Conservation (phyloP, 2,888 invertebrate genomes). For the Nomada lathburiana region DNA sequence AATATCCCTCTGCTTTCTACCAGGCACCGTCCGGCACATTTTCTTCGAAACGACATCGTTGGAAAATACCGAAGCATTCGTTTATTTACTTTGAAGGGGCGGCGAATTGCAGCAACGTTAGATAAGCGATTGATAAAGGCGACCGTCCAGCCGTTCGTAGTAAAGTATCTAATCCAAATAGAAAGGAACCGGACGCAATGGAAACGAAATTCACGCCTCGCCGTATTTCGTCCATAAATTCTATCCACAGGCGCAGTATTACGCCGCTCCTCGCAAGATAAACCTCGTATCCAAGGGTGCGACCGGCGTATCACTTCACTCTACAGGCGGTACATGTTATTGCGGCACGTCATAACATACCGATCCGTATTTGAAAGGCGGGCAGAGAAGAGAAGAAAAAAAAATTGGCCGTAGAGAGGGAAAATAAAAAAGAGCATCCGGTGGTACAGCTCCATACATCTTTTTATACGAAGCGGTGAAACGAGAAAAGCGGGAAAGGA, state of each 20-base stretch:
- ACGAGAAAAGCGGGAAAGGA: constrained; percentile 3
- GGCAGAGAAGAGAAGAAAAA: neutral
- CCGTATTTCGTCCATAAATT: too few relatives aligned
- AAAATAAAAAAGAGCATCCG: constrained; percentile 8
- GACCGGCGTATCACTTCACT: constrained; percentile 40
- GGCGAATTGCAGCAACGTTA: neutral
- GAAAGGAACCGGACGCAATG: too few relatives aligned
- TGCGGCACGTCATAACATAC: constrained; percentile 28
- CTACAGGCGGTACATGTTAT: constrained; percentile 20
- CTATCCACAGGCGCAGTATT: too few relatives aligned
- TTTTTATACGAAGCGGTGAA: constrained; percentile 38
- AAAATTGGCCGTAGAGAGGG: too few relatives aligned
- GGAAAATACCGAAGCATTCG: neutral
- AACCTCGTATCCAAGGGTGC: constrained; percentile 15
- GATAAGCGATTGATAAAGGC: neutral
- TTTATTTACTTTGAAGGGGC: neutral
- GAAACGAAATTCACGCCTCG: too few relatives aligned
- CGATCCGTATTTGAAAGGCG: constrained; percentile 5
- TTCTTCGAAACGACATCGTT: neutral
- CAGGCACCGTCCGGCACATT: neutral
- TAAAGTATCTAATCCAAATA: neutral
- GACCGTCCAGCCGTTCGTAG: neutral
- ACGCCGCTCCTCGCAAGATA: neutral
- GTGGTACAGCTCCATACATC: constrained; percentile 28
- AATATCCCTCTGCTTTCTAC: constrained; percentile 16